Evolutionary conservation across 2,888 invertebrate genomes (phyloP), one percentile per base, ranked within the genome.

Genomic region (Machimus rusticus): DNA sequence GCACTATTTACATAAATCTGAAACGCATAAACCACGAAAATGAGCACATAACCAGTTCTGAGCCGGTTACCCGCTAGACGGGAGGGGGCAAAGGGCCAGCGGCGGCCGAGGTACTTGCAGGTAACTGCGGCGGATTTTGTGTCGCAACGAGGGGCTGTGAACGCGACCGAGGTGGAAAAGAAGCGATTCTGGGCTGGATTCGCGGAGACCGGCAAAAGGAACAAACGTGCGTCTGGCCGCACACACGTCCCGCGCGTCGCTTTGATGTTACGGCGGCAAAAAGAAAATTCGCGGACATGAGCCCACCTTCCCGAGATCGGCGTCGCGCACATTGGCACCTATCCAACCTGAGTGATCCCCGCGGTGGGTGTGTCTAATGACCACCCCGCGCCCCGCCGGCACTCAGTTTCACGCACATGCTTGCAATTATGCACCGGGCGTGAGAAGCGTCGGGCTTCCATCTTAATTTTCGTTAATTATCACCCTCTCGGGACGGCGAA

Each of bases 391-490:
- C 46, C 46, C 23, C 19, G 23, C 16, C 57, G 9, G 19, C 19
- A 57, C 57, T 16, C 31, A 34, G 37, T 77, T 77, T 39, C 77
- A 77, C 37, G 37, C 37, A 77, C 37, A 77, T 77, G 43, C 39
- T 39, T 39, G 23, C 37, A 39, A 78, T 78, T 57, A 66, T 55
- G 66, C 55, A n/a, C n/a, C 55, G 55, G 19, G 14, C 51, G 19
- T 57, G 37, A 31, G 19, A 43, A 84, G 23, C 23, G 78, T 78
- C 84, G 28, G 43, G 66, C 66, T 84, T 66, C 84, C 84, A 84
- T 84, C 66, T 84, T 84, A 84, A 84, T 84, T 84, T 66, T 66
- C 23, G 37, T 84, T 84, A 84, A 84, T 84, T 84, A 84, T 84
- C 84, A 84, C 66, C 66, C 78, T 78, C 43, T 43, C 43, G 78